These are phyloP conservation scores for Buphagus erythrorhynchus DNA, from an alignment of 2,797 vertebrate species.

Conservation along the genomic window DNA sequence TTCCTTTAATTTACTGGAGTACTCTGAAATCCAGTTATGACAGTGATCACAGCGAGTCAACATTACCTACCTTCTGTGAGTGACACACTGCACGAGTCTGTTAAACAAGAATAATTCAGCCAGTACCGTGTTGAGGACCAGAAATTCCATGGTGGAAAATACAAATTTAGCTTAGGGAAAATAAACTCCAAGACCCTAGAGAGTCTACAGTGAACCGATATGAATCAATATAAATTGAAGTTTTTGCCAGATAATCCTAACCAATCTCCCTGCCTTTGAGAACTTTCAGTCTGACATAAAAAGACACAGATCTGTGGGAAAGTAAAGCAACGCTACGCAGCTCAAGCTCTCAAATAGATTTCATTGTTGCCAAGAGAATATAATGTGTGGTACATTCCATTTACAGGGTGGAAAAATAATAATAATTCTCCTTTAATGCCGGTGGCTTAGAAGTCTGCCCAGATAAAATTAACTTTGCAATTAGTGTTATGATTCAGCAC, in stretches of 20 bases:
- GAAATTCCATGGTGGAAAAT: neutral
- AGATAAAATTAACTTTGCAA: conserved; percentile 64
- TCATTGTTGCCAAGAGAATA: conserved; percentile 4
- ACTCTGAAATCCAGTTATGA: conserved; percentile 8
- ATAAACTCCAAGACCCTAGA: neutral
- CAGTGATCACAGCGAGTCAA: rapidly evolving
- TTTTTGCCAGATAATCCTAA: neutral
- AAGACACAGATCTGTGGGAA: neutral
- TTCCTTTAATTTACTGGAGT: neutral
- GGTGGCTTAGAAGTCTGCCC: neutral
- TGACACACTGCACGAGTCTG: neutral
- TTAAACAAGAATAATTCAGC: neutral
- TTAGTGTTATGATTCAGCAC: conserved; percentile 46
- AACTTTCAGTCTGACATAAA: neutral
- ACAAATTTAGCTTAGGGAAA: neutral
- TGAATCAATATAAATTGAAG: neutral
- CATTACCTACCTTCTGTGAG: neutral
- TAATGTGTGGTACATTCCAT: neutral
- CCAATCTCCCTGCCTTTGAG: neutral
- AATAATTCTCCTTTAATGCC: neutral
- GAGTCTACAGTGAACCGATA: neutral
- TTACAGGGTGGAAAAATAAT: neutral
- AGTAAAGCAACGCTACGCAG: neutral
- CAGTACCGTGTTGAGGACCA: neutral
- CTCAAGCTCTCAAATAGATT: neutral